phyloP scores from a whole-genome alignment of 2,797 vertebrate genomes.

The Lophotriccus pileatus region DNA sequence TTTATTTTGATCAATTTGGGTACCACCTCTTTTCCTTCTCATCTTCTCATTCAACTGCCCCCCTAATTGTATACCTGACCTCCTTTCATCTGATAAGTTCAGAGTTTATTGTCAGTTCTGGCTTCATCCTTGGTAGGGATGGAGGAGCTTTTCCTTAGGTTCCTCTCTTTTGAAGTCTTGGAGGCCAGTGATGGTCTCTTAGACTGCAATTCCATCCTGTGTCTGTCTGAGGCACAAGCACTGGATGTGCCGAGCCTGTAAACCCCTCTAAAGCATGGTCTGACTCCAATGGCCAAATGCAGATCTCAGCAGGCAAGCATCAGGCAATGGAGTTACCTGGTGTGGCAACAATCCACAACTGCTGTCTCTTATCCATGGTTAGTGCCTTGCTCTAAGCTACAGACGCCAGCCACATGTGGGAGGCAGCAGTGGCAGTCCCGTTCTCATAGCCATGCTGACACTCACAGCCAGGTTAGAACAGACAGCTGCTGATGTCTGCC shows the following conservation, averaged over 20 bases:
- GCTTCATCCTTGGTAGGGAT: not conserved
- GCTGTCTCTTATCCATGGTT: not conserved
- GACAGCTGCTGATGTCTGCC: not conserved
- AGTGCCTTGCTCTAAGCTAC: not conserved
- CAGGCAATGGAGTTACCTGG: not conserved
- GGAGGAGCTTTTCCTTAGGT: not conserved
- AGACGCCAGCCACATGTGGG: not conserved
- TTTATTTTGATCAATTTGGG: not conserved
- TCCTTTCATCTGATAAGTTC: not conserved
- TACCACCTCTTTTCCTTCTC: not conserved
- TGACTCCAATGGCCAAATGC: not conserved
- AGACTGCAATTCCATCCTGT: not conserved
- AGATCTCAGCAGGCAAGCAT: not conserved
- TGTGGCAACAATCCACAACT: not conserved
- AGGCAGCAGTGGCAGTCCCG: not conserved
- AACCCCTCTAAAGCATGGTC: not conserved
- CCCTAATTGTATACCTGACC: not conserved
- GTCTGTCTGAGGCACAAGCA: not conserved
- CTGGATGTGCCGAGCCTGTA: not conserved
- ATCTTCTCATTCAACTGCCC: not conserved
- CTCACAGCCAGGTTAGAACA: fast-evolving
- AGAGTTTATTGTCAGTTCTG: not conserved
- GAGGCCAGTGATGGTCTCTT: fast-evolving
- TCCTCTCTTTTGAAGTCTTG: not conserved
- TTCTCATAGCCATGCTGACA: not conserved